Base-by-base conservation (phyloP, 2,113 vertebrate species). In the Hippocampus zosterae region DNA sequence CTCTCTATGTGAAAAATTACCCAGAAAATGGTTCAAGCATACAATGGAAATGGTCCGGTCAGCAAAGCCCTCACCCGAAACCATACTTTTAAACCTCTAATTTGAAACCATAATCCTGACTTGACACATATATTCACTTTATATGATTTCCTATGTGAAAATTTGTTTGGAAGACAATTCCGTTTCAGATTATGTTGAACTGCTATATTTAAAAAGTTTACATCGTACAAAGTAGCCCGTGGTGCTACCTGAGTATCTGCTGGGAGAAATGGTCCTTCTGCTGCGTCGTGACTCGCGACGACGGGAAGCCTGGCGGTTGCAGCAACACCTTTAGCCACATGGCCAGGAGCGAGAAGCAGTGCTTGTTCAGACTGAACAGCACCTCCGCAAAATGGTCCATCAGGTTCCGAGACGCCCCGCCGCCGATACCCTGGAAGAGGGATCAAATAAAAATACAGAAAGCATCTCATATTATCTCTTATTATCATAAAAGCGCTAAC, bases 371-470 rank as follows among this genome's bases (percentile, higher is more conserved):
- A 75, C 90, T 90, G 79, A 98, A 99, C 41, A 99, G 91, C 85
- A 99, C 95, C 80, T 99, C 97, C 2, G 96, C 96, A 10, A 98
- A 98, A 88, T 95, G 95, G 85, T 99, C 97, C 97, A 99, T 99
- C 80, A 98, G 92, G 87, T 92, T 95, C 76, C 97, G 95, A 69
- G 97, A 97, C 2, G 96, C 95, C 78, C 96, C 96, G 68, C 97
- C 97, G 0, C 97, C 97, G 0, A 99, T 90, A 2, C 94, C 97
- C 97, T 99, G 84, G 15, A 79, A 55, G 72, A 33, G 65, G 41
- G 0, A 67, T 19, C 3, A 21, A 61, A 59, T 16, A 59, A 50
- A 50, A 19, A 66, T 15, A 62, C 29, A 62, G 16, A 6, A 62
- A 62, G 7, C 48, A 37, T 18, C 48, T 50, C 18, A 19, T n/a